Conservation (phyloP, 2,888 invertebrate species). For the Theodoxus fluviatilis region DNA sequence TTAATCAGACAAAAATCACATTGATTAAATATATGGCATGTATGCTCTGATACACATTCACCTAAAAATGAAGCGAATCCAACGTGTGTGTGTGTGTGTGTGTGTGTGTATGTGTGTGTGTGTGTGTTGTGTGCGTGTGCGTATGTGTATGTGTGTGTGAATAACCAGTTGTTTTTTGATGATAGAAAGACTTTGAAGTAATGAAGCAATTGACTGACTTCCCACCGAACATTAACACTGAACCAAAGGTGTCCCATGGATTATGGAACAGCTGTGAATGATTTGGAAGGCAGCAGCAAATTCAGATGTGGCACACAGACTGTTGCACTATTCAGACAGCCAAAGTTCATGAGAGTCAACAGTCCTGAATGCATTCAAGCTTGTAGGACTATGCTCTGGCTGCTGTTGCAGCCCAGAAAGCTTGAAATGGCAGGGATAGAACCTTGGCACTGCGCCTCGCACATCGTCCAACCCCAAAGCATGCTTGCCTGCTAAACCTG, state of each 20-base stretch:
- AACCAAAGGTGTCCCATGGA: background rate
- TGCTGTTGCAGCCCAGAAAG: too few relatives aligned
- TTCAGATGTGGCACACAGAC: too few relatives aligned
- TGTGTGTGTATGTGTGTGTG: slow-evolving; percentile 16
- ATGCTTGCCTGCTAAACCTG: too few relatives aligned
- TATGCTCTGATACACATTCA: background rate
- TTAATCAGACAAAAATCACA: background rate
- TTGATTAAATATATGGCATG: background rate
- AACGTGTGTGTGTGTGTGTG: background rate
- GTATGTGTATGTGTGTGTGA: background rate
- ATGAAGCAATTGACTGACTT: background rate
- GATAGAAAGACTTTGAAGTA: background rate
- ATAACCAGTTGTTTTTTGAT: background rate
- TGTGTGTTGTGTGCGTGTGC: background rate
- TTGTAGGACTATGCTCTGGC: too few relatives aligned
- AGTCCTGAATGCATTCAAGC: too few relatives aligned
- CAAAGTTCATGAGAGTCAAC: too few relatives aligned
- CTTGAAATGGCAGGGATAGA: too few relatives aligned
- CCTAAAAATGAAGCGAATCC: background rate
- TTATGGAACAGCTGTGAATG: too few relatives aligned
- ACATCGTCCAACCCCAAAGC: too few relatives aligned
- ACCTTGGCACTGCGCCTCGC: too few relatives aligned
- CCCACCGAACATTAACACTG: background rate
- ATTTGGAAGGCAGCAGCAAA: too few relatives aligned
- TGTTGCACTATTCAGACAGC: too few relatives aligned